phyloP scores from a whole-genome alignment of 2,113 vertebrate species.

The Pelodiscus sinensis region DNA sequence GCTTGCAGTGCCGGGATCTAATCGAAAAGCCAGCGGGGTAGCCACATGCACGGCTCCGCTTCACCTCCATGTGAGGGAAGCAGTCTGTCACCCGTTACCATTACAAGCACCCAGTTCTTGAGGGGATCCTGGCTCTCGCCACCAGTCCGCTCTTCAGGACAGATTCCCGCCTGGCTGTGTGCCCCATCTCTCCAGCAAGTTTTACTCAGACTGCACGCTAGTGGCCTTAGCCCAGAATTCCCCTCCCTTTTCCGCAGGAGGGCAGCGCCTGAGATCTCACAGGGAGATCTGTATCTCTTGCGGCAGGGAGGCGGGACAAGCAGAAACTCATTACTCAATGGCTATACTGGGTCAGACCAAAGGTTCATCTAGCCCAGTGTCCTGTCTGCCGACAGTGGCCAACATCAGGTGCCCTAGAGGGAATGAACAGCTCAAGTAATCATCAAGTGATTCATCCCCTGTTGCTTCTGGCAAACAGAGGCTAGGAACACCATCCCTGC shows the following conservation, averaged over 20 bases:
- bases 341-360: too few relatives aligned
- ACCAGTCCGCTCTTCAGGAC: not conserved
- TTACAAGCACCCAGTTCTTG: slow-evolving; percentile 18
- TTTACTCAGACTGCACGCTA: not conserved
- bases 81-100: not conserved
- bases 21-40: slow-evolving; percentile 48
- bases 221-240: not conserved
- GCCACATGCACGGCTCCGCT: slow-evolving; percentile 57
- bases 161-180: not conserved
- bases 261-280: not conserved
- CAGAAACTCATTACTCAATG: not conserved
- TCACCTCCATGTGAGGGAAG: slow-evolving; percentile 25
- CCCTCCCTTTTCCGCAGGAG: not conserved
- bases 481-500: too few relatives aligned
- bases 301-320: not conserved
- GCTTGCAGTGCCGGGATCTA: slow-evolving; percentile 53
- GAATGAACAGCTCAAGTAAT: too few relatives aligned
- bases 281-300: not conserved
- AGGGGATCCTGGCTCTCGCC: accelerated
- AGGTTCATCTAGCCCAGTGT: too few relatives aligned
- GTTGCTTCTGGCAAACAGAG: too few relatives aligned
- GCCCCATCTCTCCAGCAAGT: not conserved
- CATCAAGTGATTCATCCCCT: too few relatives aligned
- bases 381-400: too few relatives aligned
- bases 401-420: too few relatives aligned